Evolutionary conservation across 2,888 invertebrate genomes (phyloP), one percentile per base, ranked within the genome.

Genomic region (Galerucella pusilla): DNA sequence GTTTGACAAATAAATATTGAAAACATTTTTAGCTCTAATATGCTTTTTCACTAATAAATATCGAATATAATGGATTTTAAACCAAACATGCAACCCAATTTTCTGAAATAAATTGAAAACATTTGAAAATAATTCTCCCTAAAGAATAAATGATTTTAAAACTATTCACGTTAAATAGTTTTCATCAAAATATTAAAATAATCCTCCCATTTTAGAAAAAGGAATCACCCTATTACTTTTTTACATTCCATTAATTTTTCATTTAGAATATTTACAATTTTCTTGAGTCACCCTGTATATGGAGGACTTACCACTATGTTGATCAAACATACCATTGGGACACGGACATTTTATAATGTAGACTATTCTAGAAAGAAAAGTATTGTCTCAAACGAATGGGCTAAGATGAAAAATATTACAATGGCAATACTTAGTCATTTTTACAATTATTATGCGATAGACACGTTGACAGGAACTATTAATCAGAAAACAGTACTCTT

Each of bases 311-410:
- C 52, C 52, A n/a, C 20, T 20, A 10, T 57, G 9, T 57, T 57
- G n/a, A 57, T 57, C 57, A 57, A 57, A 57, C 57, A 57, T 57
- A 57, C 57, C 57, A n/a, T 16, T 57, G 57, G 57, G 57, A 57
- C 20, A 57, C 7, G 57, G 20, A 49, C 12, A 14, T 14, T 11
- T 49, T 57, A 57, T 16, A 16, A 57, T 57, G 20, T 57, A 20
- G 20, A 57, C 57, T 57, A 57, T 57, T 57, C 57, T 57, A 63
- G 16, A 63, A 42, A 63, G 16, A 42, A 42, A 63, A 35, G 63
- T 63, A 63, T 63, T 63, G 63, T 63, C 63, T 63, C 16, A 63
- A 63, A 63, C n/a, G 14, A 63, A 63, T 63, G 35, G 42, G 42
- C 4, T 16, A 63, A 63, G 42, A 42, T 63, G 7, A 63, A 63